Evolutionary conservation across 2,888 invertebrate species (phyloP).

Genomic region (Cheiracanthium punctorium): DNA sequence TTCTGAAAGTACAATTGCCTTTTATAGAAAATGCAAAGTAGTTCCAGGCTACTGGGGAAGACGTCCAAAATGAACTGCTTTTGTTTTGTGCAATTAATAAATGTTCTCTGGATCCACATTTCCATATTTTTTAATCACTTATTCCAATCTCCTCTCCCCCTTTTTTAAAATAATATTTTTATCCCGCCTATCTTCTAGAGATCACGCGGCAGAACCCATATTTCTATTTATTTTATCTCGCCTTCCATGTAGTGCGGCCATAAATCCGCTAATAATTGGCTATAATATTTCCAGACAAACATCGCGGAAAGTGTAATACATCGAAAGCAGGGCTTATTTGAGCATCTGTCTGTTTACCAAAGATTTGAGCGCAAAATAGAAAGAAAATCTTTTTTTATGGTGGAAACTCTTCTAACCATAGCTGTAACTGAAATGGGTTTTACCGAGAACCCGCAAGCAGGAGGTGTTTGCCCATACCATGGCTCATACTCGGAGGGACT

Average conservation of each 20-base stretch:
- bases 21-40: no score
- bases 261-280: not conserved
- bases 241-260: not conserved
- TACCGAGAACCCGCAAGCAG: not conserved
- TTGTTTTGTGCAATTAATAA: no score
- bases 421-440: not conserved
- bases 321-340: not conserved
- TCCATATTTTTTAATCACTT: no score
- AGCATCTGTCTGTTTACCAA: not conserved
- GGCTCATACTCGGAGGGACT: not conserved
- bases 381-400: not conserved
- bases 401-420: not conserved
- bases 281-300: not conserved
- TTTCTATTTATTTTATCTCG: not conserved
- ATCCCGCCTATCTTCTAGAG: no score
- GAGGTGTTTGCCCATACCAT: not conserved
- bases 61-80: no score
- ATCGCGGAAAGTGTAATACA: not conserved
- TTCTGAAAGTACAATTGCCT: no score
- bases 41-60: no score
- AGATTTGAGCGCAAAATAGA: not conserved
- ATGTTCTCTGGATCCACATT: no score
- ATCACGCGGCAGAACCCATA: no score
- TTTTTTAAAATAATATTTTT: no score
- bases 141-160: no score